phyloP scores from a whole-genome alignment of 1,140 invertebrate genomes.

The Ceratina japonica region DNA sequence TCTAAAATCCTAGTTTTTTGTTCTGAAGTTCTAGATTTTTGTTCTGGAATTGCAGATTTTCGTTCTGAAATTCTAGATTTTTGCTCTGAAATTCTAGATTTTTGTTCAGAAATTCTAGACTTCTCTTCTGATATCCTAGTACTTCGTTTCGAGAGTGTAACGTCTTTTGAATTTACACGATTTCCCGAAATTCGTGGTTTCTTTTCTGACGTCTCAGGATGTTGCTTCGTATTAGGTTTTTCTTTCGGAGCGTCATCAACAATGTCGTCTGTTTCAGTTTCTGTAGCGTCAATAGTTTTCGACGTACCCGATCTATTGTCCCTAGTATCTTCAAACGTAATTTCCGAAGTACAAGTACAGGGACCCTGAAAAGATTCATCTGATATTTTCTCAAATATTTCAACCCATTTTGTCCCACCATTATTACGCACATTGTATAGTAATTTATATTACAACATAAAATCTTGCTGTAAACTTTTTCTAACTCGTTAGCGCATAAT shows the following conservation, averaged over 20 bases:
- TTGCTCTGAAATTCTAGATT: background rate
- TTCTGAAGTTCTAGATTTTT: background rate
- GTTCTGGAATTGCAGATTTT: background rate
- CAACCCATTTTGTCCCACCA: no score
- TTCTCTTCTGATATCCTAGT: no score
- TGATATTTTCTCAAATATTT: no score
- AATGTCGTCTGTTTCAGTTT: background rate
- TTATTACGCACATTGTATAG: no score
- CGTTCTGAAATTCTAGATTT: background rate
- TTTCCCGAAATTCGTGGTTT: background rate
- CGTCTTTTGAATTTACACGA: no score
- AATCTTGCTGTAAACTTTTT: no score
- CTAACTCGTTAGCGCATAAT: background rate
- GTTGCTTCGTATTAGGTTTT: no score
- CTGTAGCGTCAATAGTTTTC: background rate
- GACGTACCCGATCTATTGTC: slow-evolving; percentile 23
- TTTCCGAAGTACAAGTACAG: slow-evolving; percentile 36
- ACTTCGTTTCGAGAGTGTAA: no score
- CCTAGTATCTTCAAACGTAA: background rate
- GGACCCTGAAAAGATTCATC: slow-evolving; percentile 7
- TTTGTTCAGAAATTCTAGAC: background rate
- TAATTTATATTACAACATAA: no score
- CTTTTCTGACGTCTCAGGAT: background rate
- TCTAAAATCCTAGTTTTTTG: background rate
- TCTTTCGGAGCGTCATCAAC: no score